Base-by-base conservation (phyloP, 2,797 vertebrate genomes). In the Anas georgica region DNA sequence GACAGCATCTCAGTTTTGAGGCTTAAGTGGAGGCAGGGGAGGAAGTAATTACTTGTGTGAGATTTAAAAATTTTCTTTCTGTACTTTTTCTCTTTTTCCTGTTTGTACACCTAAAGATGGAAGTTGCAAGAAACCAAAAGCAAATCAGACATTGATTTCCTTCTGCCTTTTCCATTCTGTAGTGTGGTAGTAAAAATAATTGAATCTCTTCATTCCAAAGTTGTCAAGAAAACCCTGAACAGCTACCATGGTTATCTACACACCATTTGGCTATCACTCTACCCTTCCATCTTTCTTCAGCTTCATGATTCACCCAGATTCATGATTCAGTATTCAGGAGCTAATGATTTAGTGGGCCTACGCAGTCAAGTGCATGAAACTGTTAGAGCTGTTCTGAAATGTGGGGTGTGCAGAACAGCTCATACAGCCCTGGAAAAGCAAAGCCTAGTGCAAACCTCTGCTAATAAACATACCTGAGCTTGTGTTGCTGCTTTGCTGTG, bases 341-440 rank as follows among this genome's bases (percentile, higher is more conserved):
- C 39, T 43, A 1, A 0, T 31, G 7, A 31, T 58, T 83, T 67
- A 11, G 8, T 66, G 48, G 70, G 16, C 39, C 17, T 35, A 20
- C 2, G 0, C 2, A 5, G 29, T 45, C 0, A 1, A 45, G 46
- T 31, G 29, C 7, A 11, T 10, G 35, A 43, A 55, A 45, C 55
- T 69, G 22, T 41, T 52, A 67, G 15, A 78, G 39, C 52, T 85
- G 41, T 67, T 85, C 66, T 60, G 66, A 74, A 20, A 5, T 9
- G 17, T 41, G 11, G 4, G 31, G 11, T 64, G 31, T 46, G 35
- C 35, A 22, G 43, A 75, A 17, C 62, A 70, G 58, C 28, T 67
- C 54, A 25, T 28, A 59, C 17, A 26, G 33, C 9, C 56, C 37
- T 41, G 4, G 14, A 63, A 43, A 68, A 74, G 15, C 23, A 60